Base-by-base conservation (phyloP, 64 coral and sea anemone genomes). In the Pachyseris speciosa region DNA sequence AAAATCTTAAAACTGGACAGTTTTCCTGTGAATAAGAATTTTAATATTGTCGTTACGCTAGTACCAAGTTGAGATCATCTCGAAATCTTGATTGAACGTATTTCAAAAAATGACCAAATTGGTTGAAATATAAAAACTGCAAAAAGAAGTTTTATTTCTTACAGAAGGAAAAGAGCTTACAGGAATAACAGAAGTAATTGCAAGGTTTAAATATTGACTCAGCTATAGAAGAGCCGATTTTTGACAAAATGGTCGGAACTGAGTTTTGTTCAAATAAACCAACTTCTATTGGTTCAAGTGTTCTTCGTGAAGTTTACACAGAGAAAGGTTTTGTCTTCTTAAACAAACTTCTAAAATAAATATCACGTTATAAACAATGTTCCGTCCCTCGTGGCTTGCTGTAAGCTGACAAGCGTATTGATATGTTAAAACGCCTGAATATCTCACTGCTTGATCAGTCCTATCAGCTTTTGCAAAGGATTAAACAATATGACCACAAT, bases 211-310 rank as follows among this genome's bases (percentile, higher is more conserved):
- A 58, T 25, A 76, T 50, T 50, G 42, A 76, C 72, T 5, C 4
- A 33, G 30, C 42, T 30, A 45, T 26, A 49, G 26, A 49, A 19
- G n/a, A 2, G 20, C 30, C 7, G 22, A 24, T 81, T 31, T 38
- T 61, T 61, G 12, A 81, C 59, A 41, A 4, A 81, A 6, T 80
- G 52, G 48, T 22, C 28, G 48, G 37, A 79, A 79, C 75, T 79
- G 75, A 79, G 27, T 37, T 37, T 60, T 61, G 52, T 38, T 40
- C 77, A 81, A 81, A 81, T 26, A 81, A 40, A 81, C 9, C 9
- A 7, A 36, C 51, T 81, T 61, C 0, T 40, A 40, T 81, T 61
- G 53, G 34, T 81, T 81, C 77, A 81, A 81, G 36, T 61, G 77
- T 61, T 37, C 34, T 5, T 20, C 34, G 36, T 58, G 33, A 55